Evolutionary conservation across 1,140 invertebrate species (phyloP), one percentile per base, ranked within the genome.

Genomic region (Choristoneura fumiferana): DNA sequence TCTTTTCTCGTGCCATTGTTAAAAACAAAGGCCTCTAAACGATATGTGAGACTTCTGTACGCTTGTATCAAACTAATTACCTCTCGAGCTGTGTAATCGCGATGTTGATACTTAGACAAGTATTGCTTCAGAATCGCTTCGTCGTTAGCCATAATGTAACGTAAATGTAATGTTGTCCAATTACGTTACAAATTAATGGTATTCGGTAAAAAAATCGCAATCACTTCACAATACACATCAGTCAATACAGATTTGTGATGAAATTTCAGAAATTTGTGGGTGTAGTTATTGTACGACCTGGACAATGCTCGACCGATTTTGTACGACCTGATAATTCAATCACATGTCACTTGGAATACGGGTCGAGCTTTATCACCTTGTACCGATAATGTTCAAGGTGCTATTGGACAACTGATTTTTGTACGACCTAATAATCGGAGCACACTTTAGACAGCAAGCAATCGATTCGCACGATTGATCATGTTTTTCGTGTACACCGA

Each of bases 1-100:
- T 97, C 94, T 85, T 95, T 96, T 56, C 91, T 88, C 10, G 90
- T 92, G 35, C 98, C 97, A 94, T 98, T 95, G 84, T 97, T 97
- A 81, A 98, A 98, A 18, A 96, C 96, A 96, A 91, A 78, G 72
- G 76, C 83, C 77, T 89, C 86, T 65, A 87, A 80, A 67, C 83
- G 71, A 72, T 83, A 81, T 58, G 91, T 81, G 43, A 98, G 89
- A 76, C 95, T 94, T 75, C 90, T 92, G 81, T 97, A 98, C 57
- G 92, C 86, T 73, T 91, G 90, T 15, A 97, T 87, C 35, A 94
- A 92, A 74, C 88, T 93, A 29, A 92, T 66, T 45, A 97, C 92
- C 87, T 98, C 96, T 71, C 92, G 91, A 71, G 92, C 93, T 8
- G 95, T 94, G 63, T 91, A 90, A 62, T 96, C 95, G 35, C 92